These are phyloP conservation scores for Manacus vitellinus DNA, from an alignment of 2,113 vertebrate genomes.

Conservation along the genomic window DNA sequence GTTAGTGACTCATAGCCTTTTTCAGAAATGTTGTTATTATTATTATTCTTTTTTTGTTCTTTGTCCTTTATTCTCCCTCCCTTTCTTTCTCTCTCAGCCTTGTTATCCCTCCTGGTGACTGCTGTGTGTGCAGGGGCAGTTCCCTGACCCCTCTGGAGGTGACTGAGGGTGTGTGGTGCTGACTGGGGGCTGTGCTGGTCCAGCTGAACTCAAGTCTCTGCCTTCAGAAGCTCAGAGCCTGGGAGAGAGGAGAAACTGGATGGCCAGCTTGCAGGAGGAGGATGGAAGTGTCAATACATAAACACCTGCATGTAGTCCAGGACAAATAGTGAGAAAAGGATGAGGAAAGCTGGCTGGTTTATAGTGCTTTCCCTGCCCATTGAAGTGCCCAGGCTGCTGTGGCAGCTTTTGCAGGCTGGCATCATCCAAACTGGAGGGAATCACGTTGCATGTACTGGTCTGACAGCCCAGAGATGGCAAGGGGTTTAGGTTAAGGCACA, in stretches of 20 bases:
- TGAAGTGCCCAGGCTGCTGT: not conserved
- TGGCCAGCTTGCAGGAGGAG: not conserved
- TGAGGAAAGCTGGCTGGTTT: not conserved
- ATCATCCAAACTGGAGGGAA: not conserved
- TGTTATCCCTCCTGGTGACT: not conserved
- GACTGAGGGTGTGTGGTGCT: not conserved
- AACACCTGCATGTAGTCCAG: not conserved
- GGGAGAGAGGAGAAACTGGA: not conserved
- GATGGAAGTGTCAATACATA: not conserved
- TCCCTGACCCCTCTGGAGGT: not conserved
- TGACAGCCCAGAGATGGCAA: not conserved
- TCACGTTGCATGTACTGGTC: not conserved
- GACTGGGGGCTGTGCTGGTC: not conserved
- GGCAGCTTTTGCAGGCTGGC: not conserved
- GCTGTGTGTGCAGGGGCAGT: not conserved
- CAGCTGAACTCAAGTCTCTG: fast-evolving
- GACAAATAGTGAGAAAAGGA: not conserved
- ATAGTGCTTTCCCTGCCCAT: not conserved
- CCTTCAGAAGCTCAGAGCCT: not conserved
- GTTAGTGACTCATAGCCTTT: not conserved
- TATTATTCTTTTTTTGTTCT: not conserved
- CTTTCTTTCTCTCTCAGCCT: not conserved
- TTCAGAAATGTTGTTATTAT: not conserved
- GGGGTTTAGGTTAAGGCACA: not conserved
- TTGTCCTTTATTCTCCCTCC: not conserved